Evolutionary conservation across 2,797 vertebrate genomes (phyloP).

Genomic region (Sebastes itinus): DNA sequence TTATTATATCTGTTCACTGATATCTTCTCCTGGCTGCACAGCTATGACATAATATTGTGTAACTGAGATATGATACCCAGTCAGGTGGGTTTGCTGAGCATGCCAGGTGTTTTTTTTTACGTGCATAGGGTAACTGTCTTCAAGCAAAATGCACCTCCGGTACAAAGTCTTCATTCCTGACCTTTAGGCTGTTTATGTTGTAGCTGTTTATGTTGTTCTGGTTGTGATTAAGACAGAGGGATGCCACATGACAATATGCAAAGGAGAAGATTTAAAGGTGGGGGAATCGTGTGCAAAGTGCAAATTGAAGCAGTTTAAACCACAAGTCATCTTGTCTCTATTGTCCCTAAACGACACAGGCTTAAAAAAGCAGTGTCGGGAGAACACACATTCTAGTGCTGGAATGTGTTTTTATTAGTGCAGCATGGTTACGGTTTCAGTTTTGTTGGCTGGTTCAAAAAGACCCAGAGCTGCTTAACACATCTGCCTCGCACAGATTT

Average conservation of each 20-base stretch:
- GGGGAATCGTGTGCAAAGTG: neutral
- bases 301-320: constrained; percentile 25
- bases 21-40: neutral
- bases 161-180: neutral
- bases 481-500: constrained; percentile 73
- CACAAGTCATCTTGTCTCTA: constrained; percentile 43
- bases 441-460: constrained; percentile 61
- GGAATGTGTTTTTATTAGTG: constrained; percentile 77
- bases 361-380: constrained; percentile 35
- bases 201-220: neutral
- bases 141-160: neutral
- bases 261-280: constrained; percentile 6
- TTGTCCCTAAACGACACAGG: constrained; percentile 43
- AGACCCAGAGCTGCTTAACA: constrained; percentile 47
- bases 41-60: neutral
- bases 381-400: constrained; percentile 44
- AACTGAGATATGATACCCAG: neutral
- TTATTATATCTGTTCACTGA: neutral
- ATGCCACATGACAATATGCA: neutral
- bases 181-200: neutral
- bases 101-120: neutral
- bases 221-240: constrained; percentile 1
- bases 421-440: constrained; percentile 66
- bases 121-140: neutral
- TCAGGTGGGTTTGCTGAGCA: neutral